Base-by-base conservation (phyloP, 2,797 vertebrate species). In the Myiotriccus ornatus region DNA sequence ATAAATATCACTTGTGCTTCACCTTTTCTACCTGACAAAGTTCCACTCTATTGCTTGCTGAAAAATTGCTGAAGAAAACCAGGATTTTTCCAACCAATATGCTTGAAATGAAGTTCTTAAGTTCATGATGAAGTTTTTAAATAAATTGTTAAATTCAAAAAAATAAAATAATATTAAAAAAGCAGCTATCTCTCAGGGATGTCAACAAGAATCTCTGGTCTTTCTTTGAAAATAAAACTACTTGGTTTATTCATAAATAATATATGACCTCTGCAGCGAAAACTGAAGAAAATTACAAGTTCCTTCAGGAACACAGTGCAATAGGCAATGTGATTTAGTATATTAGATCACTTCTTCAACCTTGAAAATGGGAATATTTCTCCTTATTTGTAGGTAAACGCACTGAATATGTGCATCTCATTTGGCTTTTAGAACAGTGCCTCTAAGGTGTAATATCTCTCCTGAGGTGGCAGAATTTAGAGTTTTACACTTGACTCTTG, bases 151-250 rank as follows among this genome's bases (percentile, higher is more conserved):
- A 10, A 69, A 67, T 82, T 60, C 35, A 73, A 80, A 64, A 30
- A 32, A 41, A 19, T 7, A 11, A 32, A 16, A 21, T 5, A 5
- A 12, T 41, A 20, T 22, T 37, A 28, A 25, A 22, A 49, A 25
- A 47, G 12, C 41, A 39, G 14, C 2, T 2, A 15, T 81, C 32
- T 89, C 39, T 70, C 34, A 60, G 37, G 44, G 49, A 43, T 83
- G 37, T 77, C 60, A 76, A 12, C 74, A 65, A 84, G 67, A 71
- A 7, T 89, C 32, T 62, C 47, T 56, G 25, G 32, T 79, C 34
- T 76, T 92, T 87, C 67, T 87, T 80, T 92, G 76, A 89, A 89
- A 84, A 63, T 79, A 76, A 92, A 95, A 46, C 20, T 90, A 43
- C 44, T 82, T 94, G 52, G 2, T 18, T 87, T 75, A 22, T 39